Conservation (phyloP, 2,797 vertebrate genomes). For the Pipistrellus nathusii region DNA sequence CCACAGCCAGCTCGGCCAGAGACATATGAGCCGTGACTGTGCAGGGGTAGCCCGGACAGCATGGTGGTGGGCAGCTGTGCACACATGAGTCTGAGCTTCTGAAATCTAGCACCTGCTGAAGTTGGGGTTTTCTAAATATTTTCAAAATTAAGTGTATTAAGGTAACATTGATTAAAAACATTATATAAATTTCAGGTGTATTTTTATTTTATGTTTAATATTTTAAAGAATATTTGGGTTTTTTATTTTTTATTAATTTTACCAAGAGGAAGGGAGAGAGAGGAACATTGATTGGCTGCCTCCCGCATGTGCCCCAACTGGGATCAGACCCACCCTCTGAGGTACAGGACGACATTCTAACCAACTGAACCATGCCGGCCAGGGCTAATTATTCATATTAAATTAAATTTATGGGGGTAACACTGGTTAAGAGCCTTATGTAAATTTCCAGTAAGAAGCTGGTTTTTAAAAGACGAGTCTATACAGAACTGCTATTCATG, state of each 20-base stretch:
- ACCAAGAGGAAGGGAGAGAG: not conserved
- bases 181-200: not conserved
- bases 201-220: not conserved
- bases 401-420: not conserved
- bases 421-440: not conserved
- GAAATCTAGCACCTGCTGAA: not conserved
- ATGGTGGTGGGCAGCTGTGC: not conserved
- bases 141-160: not conserved
- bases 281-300: not conserved
- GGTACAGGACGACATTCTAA: no score
- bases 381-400: not conserved
- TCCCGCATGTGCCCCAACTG: not conserved
- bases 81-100: no score
- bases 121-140: no score
- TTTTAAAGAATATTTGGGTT: not conserved
- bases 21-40: not conserved
- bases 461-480: not conserved
- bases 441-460: not conserved
- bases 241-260: not conserved
- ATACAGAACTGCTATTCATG: not conserved
- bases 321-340: no score
- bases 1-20: not conserved
- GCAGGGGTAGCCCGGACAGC: no score
- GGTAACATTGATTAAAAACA: not conserved
- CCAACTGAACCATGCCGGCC: not conserved